Percentiles rank a stretch among this genome's conserved stretches.
Evolutionary conservation across 2,113 vertebrate species (phyloP).

Genomic region (Neofelis nebulosa): DNA sequence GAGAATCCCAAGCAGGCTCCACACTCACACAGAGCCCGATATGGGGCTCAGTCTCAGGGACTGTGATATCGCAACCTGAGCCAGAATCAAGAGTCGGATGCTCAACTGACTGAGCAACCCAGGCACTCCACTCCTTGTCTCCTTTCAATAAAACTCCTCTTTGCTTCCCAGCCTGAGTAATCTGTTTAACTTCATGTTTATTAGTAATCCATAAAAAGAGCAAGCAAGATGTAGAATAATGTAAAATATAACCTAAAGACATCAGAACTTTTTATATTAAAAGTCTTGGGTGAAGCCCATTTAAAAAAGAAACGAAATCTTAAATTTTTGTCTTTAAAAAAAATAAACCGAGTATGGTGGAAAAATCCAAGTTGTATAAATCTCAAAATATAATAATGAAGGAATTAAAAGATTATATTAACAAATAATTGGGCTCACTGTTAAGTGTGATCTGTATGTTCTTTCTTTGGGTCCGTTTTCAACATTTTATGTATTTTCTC

Average conservation of each 20-base stretch:
- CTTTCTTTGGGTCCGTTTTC: background rate
- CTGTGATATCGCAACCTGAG: no score
- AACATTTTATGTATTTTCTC: background rate
- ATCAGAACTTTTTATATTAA: background rate
- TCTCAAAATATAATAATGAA: slow-evolving; percentile 29
- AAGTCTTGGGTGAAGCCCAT: background rate
- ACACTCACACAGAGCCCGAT: no score
- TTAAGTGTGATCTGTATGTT: background rate
- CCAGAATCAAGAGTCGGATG: no score
- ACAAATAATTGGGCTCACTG: background rate
- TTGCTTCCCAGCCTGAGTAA: background rate
- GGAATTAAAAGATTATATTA: background rate
- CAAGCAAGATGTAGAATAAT: slow-evolving; percentile 1
- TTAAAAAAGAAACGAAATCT: slow-evolving; percentile 20
- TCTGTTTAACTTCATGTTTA: background rate
- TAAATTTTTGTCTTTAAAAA: slow-evolving; percentile 23
- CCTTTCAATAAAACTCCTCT: background rate
- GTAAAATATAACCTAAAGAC: background rate
- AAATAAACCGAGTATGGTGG: background rate
- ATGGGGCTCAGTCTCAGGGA: no score
- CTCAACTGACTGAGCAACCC: no score
- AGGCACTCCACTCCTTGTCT: background rate
- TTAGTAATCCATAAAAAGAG: background rate
- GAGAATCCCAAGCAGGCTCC: no score
- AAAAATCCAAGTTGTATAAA: background rate